These are phyloP conservation scores for Morinoia aosen DNA, from an alignment of 2,888 invertebrate genomes.

Conservation along the genomic window DNA sequence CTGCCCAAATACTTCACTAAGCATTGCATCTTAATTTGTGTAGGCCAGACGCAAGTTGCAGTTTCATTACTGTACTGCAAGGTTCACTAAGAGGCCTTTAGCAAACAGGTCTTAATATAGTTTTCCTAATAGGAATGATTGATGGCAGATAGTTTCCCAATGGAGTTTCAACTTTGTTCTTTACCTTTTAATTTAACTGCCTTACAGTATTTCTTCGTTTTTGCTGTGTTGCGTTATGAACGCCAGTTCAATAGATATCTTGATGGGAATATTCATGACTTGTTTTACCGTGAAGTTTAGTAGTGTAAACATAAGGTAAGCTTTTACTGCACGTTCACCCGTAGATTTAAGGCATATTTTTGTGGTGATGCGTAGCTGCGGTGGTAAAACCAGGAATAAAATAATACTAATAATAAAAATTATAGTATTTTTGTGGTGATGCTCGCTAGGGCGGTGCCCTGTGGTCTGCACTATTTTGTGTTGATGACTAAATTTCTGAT, in stretches of 20 bases:
- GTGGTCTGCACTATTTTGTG: neutral
- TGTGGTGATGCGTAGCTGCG: neutral
- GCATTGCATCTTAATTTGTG: too few relatives aligned
- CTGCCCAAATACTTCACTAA: too few relatives aligned
- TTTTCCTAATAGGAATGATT: neutral
- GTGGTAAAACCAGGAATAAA: too few relatives aligned
- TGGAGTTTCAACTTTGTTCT: neutral
- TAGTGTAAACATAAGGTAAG: neutral
- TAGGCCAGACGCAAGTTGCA: too few relatives aligned
- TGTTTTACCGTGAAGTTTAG: neutral
- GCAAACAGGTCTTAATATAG: neutral
- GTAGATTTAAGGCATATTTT: neutral
- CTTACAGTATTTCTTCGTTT: neutral
- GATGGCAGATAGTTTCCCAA: neutral
- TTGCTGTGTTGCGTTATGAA: neutral
- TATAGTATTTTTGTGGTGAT: neutral
- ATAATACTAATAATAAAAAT: too few relatives aligned
- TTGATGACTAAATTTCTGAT: neutral
- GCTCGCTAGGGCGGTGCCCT: too few relatives aligned
- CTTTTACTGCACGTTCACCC: neutral
- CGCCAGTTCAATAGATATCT: neutral
- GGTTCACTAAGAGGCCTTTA: neutral
- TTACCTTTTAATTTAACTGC: neutral
- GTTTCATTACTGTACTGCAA: too few relatives aligned
- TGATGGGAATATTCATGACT: neutral